Evolutionary conservation across 2,113 vertebrate genomes (phyloP).

Genomic region (Tricholaema leucomelas): DNA sequence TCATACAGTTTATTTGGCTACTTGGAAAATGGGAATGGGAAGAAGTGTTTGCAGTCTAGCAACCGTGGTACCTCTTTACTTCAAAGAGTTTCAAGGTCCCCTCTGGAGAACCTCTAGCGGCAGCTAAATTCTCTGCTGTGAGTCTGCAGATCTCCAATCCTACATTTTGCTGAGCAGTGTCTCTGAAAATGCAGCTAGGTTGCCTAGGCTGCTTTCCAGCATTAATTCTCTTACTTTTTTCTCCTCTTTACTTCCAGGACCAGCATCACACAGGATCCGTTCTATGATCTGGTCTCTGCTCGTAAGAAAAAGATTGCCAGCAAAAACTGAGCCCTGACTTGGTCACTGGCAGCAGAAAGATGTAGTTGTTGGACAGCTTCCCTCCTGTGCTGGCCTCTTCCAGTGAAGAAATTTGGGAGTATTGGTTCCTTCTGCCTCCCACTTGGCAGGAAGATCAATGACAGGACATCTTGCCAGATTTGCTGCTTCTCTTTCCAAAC

Average conservation of each 20-base stretch:
- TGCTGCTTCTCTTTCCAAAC: background rate
- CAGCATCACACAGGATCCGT: conserved; percentile 92
- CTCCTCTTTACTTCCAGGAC: conserved; percentile 75
- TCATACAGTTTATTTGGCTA: background rate
- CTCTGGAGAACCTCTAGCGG: background rate
- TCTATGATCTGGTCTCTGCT: conserved; percentile 90
- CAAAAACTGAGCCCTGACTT: conserved; percentile 65
- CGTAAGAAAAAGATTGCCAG: conserved; percentile 92
- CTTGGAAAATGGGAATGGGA: background rate
- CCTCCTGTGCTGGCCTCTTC: background rate
- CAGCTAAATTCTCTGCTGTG: background rate
- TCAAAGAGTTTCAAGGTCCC: background rate
- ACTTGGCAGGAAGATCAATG: background rate
- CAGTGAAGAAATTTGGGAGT: background rate
- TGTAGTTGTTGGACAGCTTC: background rate
- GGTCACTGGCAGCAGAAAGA: background rate
- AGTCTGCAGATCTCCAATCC: background rate
- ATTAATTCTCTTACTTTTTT: background rate
- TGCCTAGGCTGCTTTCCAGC: background rate
- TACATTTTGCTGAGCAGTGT: background rate
- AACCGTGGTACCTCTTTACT: background rate
- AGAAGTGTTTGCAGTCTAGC: background rate
- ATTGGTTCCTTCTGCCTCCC: background rate
- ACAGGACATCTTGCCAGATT: background rate
- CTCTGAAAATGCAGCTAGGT: background rate